Evolutionary conservation across 1,140 invertebrate species (phyloP).

Genomic region (Diabrotica undecimpunctata): DNA sequence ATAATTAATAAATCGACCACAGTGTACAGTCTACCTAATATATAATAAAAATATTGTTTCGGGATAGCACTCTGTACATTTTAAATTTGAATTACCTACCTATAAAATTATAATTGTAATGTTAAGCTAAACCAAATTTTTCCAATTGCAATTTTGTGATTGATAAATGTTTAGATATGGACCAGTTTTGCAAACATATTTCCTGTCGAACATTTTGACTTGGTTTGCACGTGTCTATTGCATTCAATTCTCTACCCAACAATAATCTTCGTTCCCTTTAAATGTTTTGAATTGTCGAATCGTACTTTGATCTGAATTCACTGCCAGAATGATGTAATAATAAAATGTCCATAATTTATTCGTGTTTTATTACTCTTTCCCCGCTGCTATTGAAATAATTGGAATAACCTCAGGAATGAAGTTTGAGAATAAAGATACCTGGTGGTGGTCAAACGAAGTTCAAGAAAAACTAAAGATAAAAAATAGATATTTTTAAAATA

Average conservation of each 20-base stretch:
- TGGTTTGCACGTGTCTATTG: slow-evolving; percentile 24
- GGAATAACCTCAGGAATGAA: no score
- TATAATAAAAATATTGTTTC: slow-evolving; percentile 6
- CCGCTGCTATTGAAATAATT: neutral
- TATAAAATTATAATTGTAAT: no score
- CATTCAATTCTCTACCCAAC: slow-evolving; percentile 3
- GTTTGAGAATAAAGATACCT: no score
- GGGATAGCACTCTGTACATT: neutral
- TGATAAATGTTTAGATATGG: neutral
- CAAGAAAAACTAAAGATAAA: no score
- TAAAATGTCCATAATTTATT: slow-evolving; percentile 33
- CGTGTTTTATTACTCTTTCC: slow-evolving; percentile 15
- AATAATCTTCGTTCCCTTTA: slow-evolving; percentile 35
- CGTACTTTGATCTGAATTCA: slow-evolving; percentile 42
- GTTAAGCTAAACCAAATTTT: neutral
- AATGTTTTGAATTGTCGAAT: slow-evolving; percentile 37
- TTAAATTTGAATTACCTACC: slow-evolving; percentile 2
- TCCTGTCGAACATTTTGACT: slow-evolving; percentile 18
- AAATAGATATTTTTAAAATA: no score
- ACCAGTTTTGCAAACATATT: neutral
- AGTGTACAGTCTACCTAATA: neutral
- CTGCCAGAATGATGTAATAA: slow-evolving; percentile 41
- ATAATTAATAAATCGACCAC: neutral
- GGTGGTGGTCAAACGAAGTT: no score
- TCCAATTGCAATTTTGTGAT: slow-evolving; percentile 4